A percentile compares a stretch with the other conserved stretches of the same genome.
Evolutionary conservation across 2,113 vertebrate species (phyloP).

Genomic region (Cathartes aura): DNA sequence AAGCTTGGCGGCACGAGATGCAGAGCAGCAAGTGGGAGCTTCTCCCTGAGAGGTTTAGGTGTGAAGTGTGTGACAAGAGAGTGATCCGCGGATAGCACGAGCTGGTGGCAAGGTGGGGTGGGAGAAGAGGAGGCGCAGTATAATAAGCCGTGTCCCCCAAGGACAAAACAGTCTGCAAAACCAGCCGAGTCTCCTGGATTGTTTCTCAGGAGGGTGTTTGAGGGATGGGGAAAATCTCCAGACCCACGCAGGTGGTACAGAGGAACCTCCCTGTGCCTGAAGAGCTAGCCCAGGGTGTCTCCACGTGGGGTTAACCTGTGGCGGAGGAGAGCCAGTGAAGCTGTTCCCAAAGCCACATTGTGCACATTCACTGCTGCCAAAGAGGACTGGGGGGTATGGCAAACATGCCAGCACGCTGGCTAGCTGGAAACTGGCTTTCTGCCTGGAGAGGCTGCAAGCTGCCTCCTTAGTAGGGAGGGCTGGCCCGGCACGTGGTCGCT

Average conservation of each 20-base stretch:
- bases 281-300: background rate
- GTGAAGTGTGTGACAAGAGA: background rate
- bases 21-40: background rate
- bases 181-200: background rate
- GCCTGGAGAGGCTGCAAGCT: background rate
- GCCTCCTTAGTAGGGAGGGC: background rate
- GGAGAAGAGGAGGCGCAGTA: background rate
- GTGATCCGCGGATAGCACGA: fast-evolving
- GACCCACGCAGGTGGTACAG: background rate
- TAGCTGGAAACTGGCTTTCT: background rate
- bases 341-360: background rate
- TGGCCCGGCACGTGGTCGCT: background rate
- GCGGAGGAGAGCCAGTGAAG: background rate
- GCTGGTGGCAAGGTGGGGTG: background rate
- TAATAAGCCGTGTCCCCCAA: background rate
- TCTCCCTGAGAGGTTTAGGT: background rate
- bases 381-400: background rate
- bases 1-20: background rate
- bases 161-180: background rate
- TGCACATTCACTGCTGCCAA: background rate
- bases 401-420: fast-evolving
- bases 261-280: background rate
- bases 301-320: fast-evolving
- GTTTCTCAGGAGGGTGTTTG: background rate
- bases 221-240: background rate